Evolutionary conservation across 1,140 invertebrate species (phyloP).

Genomic region (Ephestia elutella): DNA sequence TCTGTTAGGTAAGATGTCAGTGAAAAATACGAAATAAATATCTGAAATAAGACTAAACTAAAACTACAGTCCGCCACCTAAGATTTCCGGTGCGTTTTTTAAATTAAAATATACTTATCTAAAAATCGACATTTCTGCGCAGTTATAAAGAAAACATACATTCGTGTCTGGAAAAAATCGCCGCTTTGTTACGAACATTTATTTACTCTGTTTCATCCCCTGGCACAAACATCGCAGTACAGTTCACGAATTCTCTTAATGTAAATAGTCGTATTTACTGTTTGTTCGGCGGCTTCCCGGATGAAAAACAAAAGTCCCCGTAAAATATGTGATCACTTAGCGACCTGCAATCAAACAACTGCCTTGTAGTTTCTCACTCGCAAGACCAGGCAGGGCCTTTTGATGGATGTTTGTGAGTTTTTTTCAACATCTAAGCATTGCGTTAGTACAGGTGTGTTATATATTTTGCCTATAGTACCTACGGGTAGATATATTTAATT

Average conservation of each 20-base stretch:
- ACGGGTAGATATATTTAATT: too few species aligned
- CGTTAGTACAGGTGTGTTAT: neutral
- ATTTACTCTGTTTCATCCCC: neutral
- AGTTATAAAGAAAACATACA: neutral
- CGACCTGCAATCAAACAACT: constrained; percentile 65
- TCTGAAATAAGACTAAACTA: too few species aligned
- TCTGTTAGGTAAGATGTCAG: too few species aligned
- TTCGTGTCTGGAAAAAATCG: too few species aligned
- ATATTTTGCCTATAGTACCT: too few species aligned
- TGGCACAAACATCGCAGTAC: neutral
- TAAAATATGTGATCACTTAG: constrained; percentile 72
- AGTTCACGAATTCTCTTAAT: constrained; percentile 7
- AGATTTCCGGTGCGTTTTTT: too few species aligned
- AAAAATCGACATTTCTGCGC: too few species aligned
- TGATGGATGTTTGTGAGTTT: neutral
- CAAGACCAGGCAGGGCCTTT: neutral
- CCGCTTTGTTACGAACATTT: neutral
- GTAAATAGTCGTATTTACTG: constrained; percentile 17
- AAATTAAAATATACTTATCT: too few species aligned
- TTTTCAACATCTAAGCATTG: neutral
- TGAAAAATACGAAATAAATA: too few species aligned
- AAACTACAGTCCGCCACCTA: too few species aligned
- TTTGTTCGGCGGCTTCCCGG: constrained; percentile 13
- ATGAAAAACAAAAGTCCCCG: constrained; percentile 47
- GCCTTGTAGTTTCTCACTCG: constrained; percentile 44